Base-by-base conservation (phyloP, 2,797 vertebrate species). In the Gadopsis marmoratus region DNA sequence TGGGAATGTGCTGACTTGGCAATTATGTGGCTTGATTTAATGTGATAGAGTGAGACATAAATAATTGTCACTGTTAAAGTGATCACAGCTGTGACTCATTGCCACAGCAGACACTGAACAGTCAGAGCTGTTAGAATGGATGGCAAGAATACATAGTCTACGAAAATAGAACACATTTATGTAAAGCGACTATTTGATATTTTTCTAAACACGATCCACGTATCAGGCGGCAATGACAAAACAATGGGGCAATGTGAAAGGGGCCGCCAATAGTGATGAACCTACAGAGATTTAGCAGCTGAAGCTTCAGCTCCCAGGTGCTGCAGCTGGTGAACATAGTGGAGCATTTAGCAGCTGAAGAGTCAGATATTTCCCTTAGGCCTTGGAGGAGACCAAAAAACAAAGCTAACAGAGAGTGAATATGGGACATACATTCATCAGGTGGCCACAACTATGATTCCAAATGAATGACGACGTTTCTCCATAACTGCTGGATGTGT, bases 1-100 rank as follows among this genome's bases (percentile, higher is more conserved):
- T 53, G 82, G 12, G 50, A 83, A 84, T 83, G 79, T 81, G 83
- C 79, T 85, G 85, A 87, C 35, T 59, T 11, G 35, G 59, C 59
- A 83, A 56, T 61, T 61, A 47, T 43, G 62, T 48, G 50, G 65
- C 64, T 78, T 56, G 50, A 81, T 83, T 78, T 79, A 72, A 83
- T 59, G 39, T 39, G 67, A 79, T 48, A 11, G 66, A 70, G 41
- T 43, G 81, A 43, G 68, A 26, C 64, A 50, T 70, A 43, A 72
- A 79, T 70, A 74, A 82, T 47, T 56, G 51, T 31, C 11, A 13
- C 45, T 16, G 33, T 83, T 73, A 55, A 69, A 82, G 58, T 47
- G 56, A 78, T 65, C 58, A 33, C 21, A 50, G 17, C 47, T n/a
- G 74, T 43, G 64, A 82, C 10, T 76, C 71, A 39, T 7, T 9